Base-by-base conservation (phyloP, 2,888 invertebrate species). In the Megalurothrips usitatus region DNA sequence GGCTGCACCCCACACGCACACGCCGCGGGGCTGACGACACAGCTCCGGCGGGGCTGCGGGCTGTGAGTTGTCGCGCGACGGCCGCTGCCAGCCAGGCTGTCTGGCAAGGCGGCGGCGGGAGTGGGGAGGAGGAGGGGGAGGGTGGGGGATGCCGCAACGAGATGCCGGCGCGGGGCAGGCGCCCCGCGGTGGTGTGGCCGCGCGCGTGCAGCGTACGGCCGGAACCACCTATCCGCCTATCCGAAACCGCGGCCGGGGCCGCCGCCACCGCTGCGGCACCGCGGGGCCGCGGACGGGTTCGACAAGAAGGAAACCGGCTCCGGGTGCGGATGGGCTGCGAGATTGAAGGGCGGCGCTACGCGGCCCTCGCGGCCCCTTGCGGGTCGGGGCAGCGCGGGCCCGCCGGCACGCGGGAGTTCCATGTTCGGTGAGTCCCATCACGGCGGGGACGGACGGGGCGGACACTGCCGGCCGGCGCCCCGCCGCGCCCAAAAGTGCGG, bases 381-480 rank as follows among this genome's bases (percentile, higher is more conserved):
- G 52, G 49, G 14, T 9, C 49, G 49, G 52, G 14, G 52, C 52
- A 17, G 52, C 52, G 52, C 17, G 52, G 52, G 52, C 52, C 14
- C 17, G 52, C 14, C 52, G 52, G 12, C n/a, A 23, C 63, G 63
- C 68, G 23, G 68, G 14, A 19, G 68, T 68, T 75, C 68, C 68
- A 75, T 75, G 68, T 75, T 75, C 68, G 68, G 68, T 9, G 68
- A 75, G 23, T 23, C 23, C 68, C 68, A 75, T 75, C 68, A 75
- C 68, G 17, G 12, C 68, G 23, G 11, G 58, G 58, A 58, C 58
- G 58, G 34, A 43, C 34, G 34, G 34, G 3, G 6, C 34, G 34
- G 34, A 43, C 34, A 43, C 34, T 43, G 6, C 34, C 34, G 3
- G 34, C 34, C 34, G 34, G 34, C 34, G 34, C 34, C 34, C 34